Evolutionary conservation across 2,888 invertebrate species (phyloP).

Genomic region (Euclidia mi): DNA sequence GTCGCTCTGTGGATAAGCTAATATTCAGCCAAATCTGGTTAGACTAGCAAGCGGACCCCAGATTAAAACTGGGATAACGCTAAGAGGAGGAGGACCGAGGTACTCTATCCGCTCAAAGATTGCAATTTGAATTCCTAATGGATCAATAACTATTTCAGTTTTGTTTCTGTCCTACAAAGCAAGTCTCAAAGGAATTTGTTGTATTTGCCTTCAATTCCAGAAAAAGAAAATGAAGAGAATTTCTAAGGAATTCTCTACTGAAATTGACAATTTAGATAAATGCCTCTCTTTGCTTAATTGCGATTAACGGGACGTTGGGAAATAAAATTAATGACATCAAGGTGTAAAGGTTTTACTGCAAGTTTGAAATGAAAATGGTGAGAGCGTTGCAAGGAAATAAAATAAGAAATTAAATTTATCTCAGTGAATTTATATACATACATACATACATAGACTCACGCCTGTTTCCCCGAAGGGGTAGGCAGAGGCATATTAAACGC

Average conservation of each 20-base stretch:
- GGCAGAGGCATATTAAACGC: too few species aligned
- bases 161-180: conserved; percentile 55
- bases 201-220: conserved; percentile 61
- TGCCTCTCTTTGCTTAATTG: conserved; percentile 62
- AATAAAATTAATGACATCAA: conserved; percentile 47
- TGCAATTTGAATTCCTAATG: conserved; percentile 60
- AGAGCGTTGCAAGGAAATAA: conserved; percentile 1
- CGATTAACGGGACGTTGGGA: conserved; percentile 58
- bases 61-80: too few species aligned
- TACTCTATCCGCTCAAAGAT: conserved; percentile 48
- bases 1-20: too few species aligned
- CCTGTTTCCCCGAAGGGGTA: too few species aligned
- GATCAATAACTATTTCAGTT: conserved; percentile 63
- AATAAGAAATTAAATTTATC: too few species aligned
- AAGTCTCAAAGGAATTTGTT: conserved; percentile 60
- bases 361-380: conserved; percentile 11
- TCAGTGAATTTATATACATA: too few species aligned
- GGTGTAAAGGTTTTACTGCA: conserved; percentile 21
- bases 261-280: conserved; percentile 68
- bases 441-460: too few species aligned
- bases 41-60: too few species aligned
- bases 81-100: too few species aligned
- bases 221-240: conserved; percentile 62
- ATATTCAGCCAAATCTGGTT: too few species aligned
- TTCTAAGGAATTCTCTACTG: conserved; percentile 68